Evolutionary conservation across 2,888 invertebrate genomes (phyloP), one percentile per base, ranked within the genome.

Genomic region (Baronia brevicornis): DNA sequence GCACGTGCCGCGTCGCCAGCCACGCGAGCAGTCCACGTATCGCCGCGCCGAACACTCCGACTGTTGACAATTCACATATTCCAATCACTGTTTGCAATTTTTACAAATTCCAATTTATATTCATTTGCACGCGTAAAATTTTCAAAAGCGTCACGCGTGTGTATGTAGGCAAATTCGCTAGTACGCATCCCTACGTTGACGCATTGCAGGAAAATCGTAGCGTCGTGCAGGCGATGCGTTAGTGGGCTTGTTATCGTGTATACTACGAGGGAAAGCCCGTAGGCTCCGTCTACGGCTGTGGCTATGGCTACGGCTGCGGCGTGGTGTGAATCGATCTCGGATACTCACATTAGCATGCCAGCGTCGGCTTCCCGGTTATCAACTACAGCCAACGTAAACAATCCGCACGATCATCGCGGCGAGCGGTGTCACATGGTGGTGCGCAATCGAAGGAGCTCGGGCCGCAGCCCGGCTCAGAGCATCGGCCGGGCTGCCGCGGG

Each of bases 281-380:
- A 6, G 9, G 19, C 33, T 28, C 32, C 20, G 33, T 23, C 33
- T 37, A 18, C 27, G 40, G 37, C 40, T 44, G 36, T 42, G 34
- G 39, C 34, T 35, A 43, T 39, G 37, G 43, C 46, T 43, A 37
- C 46, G 43, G n/a, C 20, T 27, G 19, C 39, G 45, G 40, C 35
- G 34, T 36, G 39, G 44, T 50, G n/a, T n/a, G n/a, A n/a, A 54
- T 51, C 47, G 52, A 59, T 54, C 36, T 57, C 46, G 44, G 50
- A 64, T 82, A 82, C 82, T 84, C 77, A 84, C 82, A 80, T 84
- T 70, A 77, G 78, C 82, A 80, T 80, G 77, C 80, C 80, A 80
- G 78, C 78, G 74, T 70, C 71, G 70, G 70, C 64, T 60, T 67
- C 64, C 59, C 65, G 62, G 71, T 69, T 73, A 79, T 80, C 79